Base-by-base conservation (phyloP, 2,888 invertebrate genomes). In the Athetis lepigone region DNA sequence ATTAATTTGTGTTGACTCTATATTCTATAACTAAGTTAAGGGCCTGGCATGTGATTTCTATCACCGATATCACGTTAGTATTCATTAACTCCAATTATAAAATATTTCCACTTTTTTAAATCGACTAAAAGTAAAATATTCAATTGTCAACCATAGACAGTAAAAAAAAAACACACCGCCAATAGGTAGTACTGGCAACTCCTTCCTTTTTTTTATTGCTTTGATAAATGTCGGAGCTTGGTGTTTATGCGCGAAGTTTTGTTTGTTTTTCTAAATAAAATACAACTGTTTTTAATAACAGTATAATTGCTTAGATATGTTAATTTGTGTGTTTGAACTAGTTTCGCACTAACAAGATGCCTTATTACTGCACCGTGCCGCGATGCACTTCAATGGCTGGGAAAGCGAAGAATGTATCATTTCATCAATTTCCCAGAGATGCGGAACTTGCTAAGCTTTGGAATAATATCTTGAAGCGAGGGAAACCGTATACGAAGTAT, bases 351-450 rank as follows among this genome's bases (percentile, higher is more conserved):
- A 85, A 77, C 82, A 94, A 88, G 77, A 95, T 95, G 95, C 94
- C 94, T 75, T 95, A 95, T 83, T 95, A 95, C 79, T 95, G 95
- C 77, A 95, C 95, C 11, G 95, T 95, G 75, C 95, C 95, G 66
- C 92, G 92, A 52, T 95, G 95, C 79, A 95, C 95, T 0, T 95
- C 95, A 0, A 92, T 95, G 93, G 95, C 95, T 77, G 95, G 95
- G 18, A 95, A 94, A 83, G 92, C 91, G 13, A 94, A 95, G 80
- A 93, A 95, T 72, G 95, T 95, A 47, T 94, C 94, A 2, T 95
- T 95, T 70, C 95, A 95, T 56, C 94, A 94, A 67, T 95, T 95
- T 77, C 95, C 95, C 0, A 83, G 93, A 4, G 94, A 95, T 37
- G 91, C 91, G 47, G 90, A 90, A 62, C 84, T 95, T 3, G 95